Percentiles rank a stretch among this genome's conserved stretches.
Evolutionary conservation across 2,888 invertebrate genomes (phyloP).

Genomic region (Mimas tiliae): DNA sequence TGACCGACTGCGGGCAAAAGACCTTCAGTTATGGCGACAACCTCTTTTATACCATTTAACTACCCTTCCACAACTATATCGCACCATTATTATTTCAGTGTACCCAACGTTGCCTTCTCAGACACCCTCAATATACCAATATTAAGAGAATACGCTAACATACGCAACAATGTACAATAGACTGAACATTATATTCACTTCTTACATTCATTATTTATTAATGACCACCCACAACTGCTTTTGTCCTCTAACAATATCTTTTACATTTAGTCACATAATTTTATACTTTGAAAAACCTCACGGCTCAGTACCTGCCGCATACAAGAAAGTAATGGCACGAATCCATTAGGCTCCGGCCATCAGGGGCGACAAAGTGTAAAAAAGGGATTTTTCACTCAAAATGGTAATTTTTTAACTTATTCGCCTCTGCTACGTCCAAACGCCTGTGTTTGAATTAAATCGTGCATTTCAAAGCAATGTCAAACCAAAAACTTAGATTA

Average conservation of each 20-base stretch:
- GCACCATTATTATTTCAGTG: no score
- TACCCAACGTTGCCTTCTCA: no score
- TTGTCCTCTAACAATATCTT: conserved; percentile 2
- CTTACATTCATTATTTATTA: neutral
- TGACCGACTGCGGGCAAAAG: no score
- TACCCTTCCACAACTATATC: no score
- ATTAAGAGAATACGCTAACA: no score
- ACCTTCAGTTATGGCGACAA: no score
- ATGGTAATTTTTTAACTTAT: conserved; percentile 23
- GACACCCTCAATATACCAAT: no score
- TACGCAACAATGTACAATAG: neutral
- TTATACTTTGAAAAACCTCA: conserved; percentile 10
- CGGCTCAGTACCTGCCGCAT: conserved; percentile 20
- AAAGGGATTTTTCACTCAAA: conserved; percentile 22
- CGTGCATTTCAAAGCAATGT: conserved; percentile 17
- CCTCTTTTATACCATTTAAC: no score
- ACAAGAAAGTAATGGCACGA: conserved; percentile 22
- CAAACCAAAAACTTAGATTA: conserved; percentile 25
- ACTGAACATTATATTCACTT: neutral
- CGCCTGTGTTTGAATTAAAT: conserved; percentile 14
- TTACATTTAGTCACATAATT: conserved; percentile 9
- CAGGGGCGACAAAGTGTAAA: conserved; percentile 20
- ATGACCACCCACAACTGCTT: neutral
- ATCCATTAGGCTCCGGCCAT: conserved; percentile 22
- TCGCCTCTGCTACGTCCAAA: conserved; percentile 14